phyloP scores from a whole-genome alignment of 2,888 invertebrate genomes.

The Cetonia aurata region DNA sequence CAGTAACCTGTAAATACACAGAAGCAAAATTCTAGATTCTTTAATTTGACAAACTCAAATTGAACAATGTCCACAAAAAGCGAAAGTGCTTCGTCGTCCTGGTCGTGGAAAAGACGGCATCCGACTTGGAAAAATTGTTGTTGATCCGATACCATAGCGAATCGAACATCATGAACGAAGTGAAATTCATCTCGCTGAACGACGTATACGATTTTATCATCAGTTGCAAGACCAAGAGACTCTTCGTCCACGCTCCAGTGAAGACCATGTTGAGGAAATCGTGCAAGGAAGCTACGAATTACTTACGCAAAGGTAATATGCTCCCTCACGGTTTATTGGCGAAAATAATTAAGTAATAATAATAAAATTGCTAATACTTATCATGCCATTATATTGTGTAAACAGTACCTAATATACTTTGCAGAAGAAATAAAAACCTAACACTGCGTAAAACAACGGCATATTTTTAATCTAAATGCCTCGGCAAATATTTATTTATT shows the following conservation, averaged over 20 bases:
- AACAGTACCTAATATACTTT: too few relatives aligned
- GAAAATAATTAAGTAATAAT: constrained; percentile 41
- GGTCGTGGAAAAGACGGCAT: constrained; percentile 32
- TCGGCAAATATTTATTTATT: too few relatives aligned
- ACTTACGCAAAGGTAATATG: constrained; percentile 29
- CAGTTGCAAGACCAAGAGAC: constrained; percentile 39
- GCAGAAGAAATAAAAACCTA: too few relatives aligned
- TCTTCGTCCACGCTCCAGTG: constrained; percentile 36
- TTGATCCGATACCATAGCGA: constrained; percentile 41
- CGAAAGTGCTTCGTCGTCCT: constrained; percentile 34
- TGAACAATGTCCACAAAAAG: constrained; percentile 32
- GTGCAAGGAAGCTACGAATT: constrained; percentile 36
- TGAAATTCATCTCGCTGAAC: constrained; percentile 40
- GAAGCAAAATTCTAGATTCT: too few relatives aligned
- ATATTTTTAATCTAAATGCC: too few relatives aligned
- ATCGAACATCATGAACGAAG: constrained; percentile 14
- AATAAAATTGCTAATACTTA: too few relatives aligned
- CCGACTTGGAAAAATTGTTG: constrained; percentile 38
- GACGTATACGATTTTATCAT: constrained; percentile 42
- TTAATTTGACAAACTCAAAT: not conserved
- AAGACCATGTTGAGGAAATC: constrained; percentile 27
- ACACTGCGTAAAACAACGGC: too few relatives aligned
- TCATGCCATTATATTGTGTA: too few relatives aligned
- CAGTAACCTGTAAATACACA: too few relatives aligned
- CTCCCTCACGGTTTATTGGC: constrained; percentile 33